These are phyloP conservation scores for Lumbricus terrestris DNA, from an alignment of 2,888 invertebrate genomes.

Conservation along the genomic window DNA sequence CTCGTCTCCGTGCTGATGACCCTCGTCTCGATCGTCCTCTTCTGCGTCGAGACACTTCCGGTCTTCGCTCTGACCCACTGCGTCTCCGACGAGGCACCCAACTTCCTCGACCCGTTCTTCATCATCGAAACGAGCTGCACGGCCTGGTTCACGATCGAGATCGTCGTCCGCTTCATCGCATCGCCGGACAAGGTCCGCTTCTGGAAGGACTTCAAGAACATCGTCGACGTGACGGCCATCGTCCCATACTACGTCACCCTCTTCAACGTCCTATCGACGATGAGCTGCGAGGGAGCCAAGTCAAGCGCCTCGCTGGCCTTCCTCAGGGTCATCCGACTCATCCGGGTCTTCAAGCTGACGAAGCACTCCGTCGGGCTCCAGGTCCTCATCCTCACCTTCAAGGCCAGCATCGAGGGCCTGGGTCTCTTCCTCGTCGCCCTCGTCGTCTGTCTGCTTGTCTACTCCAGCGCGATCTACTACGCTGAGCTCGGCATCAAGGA, in stretches of 20 bases:
- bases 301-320: conserved; percentile 61
- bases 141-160: conserved; percentile 62
- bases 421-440: conserved; percentile 61
- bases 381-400: conserved; percentile 62
- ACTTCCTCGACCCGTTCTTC: conserved; percentile 59
- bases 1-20: conserved; percentile 56
- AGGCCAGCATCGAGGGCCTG: conserved; percentile 61
- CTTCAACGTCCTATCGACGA: conserved; percentile 52
- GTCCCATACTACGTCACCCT: conserved; percentile 63
- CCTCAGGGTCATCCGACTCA: conserved; percentile 61
- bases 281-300: conserved; percentile 56
- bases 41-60: conserved; percentile 53
- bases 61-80: conserved; percentile 48
- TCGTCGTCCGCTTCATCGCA: conserved; percentile 59
- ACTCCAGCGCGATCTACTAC: conserved; percentile 62
- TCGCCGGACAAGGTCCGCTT: conserved; percentile 61
- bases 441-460: conserved; percentile 60
- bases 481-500: conserved; percentile 59
- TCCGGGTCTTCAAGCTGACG: conserved; percentile 61
- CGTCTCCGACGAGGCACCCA: conserved; percentile 46
- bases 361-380: conserved; percentile 63
- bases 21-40: conserved; percentile 56
- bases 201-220: conserved; percentile 61
- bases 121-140: conserved; percentile 61
- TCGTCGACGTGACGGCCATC: conserved; percentile 62